Evolutionary conservation across 2,888 invertebrate species (phyloP).

Genomic region (Palloptera scutellata): DNA sequence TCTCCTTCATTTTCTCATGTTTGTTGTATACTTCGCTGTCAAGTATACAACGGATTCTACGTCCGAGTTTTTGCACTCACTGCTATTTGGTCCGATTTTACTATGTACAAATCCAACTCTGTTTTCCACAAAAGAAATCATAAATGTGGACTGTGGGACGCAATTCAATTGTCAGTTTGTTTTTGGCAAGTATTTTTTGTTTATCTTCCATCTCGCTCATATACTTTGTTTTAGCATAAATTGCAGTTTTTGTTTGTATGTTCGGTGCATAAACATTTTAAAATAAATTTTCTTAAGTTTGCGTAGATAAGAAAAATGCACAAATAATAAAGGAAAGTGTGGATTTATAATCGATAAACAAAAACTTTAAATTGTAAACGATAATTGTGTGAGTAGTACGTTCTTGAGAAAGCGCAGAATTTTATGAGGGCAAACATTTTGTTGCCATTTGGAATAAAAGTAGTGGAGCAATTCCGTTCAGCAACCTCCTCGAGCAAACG

Average conservation of each 20-base stretch:
- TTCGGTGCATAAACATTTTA: constrained; percentile 2
- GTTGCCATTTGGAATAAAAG: background rate
- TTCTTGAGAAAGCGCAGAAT: background rate
- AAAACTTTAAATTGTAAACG: background rate
- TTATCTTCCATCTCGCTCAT: constrained; percentile 9
- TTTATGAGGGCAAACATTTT: background rate
- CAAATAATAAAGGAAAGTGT: constrained; percentile 10
- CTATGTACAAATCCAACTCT: no score
- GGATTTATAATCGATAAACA: background rate
- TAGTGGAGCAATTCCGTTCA: background rate
- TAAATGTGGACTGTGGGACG: no score
- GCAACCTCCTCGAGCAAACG: background rate
- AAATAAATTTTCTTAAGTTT: constrained; percentile 8
- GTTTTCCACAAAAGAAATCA: no score
- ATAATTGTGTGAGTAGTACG: background rate
- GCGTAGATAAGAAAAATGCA: constrained; percentile 5
- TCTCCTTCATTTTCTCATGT: no score
- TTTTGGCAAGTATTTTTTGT: background rate
- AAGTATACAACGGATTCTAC: no score
- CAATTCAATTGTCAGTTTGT: no score
- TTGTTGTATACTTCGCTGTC: no score
- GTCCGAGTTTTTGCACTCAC: no score
- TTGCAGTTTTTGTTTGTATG: constrained; percentile 6
- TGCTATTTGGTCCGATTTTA: no score
- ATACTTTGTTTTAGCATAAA: constrained; percentile 5